Base-by-base conservation (phyloP, 2,888 invertebrate species). In the Geotrupes spiniger region DNA sequence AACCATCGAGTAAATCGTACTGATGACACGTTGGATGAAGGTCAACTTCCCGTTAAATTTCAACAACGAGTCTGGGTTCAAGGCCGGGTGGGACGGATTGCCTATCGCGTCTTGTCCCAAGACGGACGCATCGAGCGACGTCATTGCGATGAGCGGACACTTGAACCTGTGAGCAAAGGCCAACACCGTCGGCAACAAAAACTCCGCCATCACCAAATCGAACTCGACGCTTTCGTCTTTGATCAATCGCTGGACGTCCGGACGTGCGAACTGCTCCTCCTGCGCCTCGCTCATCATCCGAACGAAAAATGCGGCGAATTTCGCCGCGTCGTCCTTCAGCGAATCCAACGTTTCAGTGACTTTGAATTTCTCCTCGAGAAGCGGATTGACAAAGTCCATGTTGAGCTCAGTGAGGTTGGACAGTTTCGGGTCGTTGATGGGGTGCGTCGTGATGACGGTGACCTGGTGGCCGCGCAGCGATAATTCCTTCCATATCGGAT, bases 381-480 rank as follows among this genome's bases (percentile, higher is more conserved):
- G 21, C 0, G 62, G 54, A 38, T 76, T 74, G 0, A 73, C 53
- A 29, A 62, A 61, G 37, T 66, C 61, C 0, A 73, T 41, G 53
- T 74, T 69, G 33, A 77, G 70, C 57, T 76, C 70, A 1, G 62
- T 70, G 5, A 76, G 60, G 52, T 73, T 76, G 1, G 60, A 53
- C 1, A 73, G 59, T 1, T 62, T 52, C 4, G 59, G 42, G 37
- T 75, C 70, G 15, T 72, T 70, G 1, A 75, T 58, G 0, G 77
- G 76, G 60, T 68, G 58, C 2, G 69, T 59, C 25, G 78, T 76
- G 4, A 77, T 43, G 1, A 76, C 60, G 0, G 74, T 70, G 1
- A 79, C 38, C 43, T 77, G 63, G 49, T 79, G 78, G 3, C 78
- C 78, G 45, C 71, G 64, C 38, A 64, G 58, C 0, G 71, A 69